Evolutionary conservation across 2,113 vertebrate species (phyloP), one percentile per base, ranked within the genome.

Genomic region (Astatoreochromis straeleni): DNA sequence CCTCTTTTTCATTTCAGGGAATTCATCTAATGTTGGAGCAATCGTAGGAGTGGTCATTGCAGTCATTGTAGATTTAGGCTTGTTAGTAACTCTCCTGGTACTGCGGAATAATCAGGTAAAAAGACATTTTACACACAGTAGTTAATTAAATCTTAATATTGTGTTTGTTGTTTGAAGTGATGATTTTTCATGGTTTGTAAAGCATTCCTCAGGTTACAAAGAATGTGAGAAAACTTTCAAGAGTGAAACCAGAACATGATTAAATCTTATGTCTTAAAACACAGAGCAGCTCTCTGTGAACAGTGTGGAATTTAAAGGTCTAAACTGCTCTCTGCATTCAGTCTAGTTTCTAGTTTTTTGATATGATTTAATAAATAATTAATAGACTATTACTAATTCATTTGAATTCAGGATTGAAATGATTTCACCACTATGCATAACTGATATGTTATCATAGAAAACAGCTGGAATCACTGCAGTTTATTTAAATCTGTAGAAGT

Each of bases 291-390:
- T 13, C 63, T 68, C 19, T 68, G 35, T 68, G 63, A 68, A 68
- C 63, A 2, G 19, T 68, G 33, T 68, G 19, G 5, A 68, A n/a
- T 21, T 19, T 68, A 68, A 68, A 38, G 63, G 33, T 68, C 33
- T 7, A 68, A 40, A n/a, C 35, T 40, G 11, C 0, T 68, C n/a
- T 40, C 63, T 68, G 0, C 35, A 0, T 21, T 68, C 33, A 68
- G 19, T 68, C 63, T 65, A 38, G 6, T 65, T 65, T 35, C 60
- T 63, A 33, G 57, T 33, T 60, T 60, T 35, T 65, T 12, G 1
- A 38, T 38, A 65, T n/a, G 33, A 5, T 38, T 35, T 38, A 65
- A 65, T n/a, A n/a, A 65, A n/a, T 63, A 35, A 63, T 33, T 33
- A 33, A 33, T 6, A 35, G 31, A 35, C n/a, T 35, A n/a, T 35